phyloP scores from a whole-genome alignment of 2,113 vertebrate species.

The Passer domesticus region DNA sequence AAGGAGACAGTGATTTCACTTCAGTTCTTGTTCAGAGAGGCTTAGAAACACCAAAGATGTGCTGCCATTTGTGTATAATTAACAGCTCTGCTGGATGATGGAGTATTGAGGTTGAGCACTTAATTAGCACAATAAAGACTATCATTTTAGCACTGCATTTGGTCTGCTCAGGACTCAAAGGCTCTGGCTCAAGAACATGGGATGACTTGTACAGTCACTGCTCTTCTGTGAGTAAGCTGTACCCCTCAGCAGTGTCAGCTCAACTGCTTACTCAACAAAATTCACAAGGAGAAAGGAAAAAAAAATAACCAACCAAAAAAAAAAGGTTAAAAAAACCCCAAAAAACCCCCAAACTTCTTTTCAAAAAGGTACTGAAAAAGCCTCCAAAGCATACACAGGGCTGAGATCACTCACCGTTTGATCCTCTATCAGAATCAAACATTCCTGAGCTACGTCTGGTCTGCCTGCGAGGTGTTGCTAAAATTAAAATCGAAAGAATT shows the following conservation, averaged over 20 bases:
- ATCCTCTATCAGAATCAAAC: conserved; percentile 82
- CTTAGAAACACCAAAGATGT: conserved; percentile 21
- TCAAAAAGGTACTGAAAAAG: not conserved
- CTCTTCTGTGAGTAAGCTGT: not conserved
- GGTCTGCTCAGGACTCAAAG: not conserved
- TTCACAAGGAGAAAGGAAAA: not conserved
- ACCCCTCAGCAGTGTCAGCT: not conserved
- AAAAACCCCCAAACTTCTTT: not conserved
- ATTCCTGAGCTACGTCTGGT: conserved; percentile 79
- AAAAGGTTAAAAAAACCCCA: not conserved
- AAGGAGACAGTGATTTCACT: conserved; percentile 3
- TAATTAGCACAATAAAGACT: not conserved
- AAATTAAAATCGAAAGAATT: conserved; percentile 42
- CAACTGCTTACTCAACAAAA: not conserved
- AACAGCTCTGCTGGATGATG: not conserved
- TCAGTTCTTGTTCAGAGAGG: not conserved
- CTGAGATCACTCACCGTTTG: conserved; percentile 69
- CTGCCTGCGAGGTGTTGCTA: conserved; percentile 77
- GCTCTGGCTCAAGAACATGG: not conserved
- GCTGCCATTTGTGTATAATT: not conserved
- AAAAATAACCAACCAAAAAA: not conserved
- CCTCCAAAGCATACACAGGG: not conserved
- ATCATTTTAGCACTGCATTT: not conserved
- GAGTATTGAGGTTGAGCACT: not conserved
- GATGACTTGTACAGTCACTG: not conserved